Conservation (phyloP, 2,113 vertebrate genomes). For the Myrmophylax atrothorax region DNA sequence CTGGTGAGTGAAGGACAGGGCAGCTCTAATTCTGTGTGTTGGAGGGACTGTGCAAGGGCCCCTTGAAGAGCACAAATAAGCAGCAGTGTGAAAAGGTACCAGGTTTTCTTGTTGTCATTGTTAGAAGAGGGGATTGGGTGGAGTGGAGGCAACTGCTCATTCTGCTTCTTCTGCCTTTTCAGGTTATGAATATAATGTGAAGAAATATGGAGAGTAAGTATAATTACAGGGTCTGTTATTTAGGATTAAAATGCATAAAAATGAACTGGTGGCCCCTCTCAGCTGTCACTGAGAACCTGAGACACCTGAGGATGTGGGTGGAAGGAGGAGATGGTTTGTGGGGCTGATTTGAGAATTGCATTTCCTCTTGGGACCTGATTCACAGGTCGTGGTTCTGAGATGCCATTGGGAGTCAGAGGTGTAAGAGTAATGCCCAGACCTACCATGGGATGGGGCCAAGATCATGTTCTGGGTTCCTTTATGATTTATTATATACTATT, state of each 20-base stretch:
- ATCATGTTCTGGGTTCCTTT: not conserved
- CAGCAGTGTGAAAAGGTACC: not conserved
- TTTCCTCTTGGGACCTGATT: not conserved
- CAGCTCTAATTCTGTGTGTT: not conserved
- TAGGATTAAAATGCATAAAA: not conserved
- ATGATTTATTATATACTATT: not conserved
- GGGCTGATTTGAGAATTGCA: not conserved
- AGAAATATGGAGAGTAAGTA: slow-evolving; percentile 68
- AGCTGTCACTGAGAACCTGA: not conserved
- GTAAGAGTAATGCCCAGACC: not conserved
- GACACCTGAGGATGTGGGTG: not conserved
- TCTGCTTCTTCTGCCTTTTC: not conserved
- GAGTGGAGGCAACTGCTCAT: not conserved
- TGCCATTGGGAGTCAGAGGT: not conserved
- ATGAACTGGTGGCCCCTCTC: not conserved
- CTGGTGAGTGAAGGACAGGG: not conserved
- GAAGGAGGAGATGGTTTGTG: not conserved
- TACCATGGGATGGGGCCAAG: not conserved
- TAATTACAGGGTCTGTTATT: not conserved
- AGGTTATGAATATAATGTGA: slow-evolving; percentile 69
- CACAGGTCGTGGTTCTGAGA: not conserved
- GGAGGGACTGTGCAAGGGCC: not conserved
- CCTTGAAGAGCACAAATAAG: fast-evolving
- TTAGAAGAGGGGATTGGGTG: not conserved
- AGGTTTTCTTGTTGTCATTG: not conserved